Evolutionary conservation across 2,113 vertebrate genomes (phyloP), one percentile per base, ranked within the genome.

Genomic region (Bujurquina vittata): DNA sequence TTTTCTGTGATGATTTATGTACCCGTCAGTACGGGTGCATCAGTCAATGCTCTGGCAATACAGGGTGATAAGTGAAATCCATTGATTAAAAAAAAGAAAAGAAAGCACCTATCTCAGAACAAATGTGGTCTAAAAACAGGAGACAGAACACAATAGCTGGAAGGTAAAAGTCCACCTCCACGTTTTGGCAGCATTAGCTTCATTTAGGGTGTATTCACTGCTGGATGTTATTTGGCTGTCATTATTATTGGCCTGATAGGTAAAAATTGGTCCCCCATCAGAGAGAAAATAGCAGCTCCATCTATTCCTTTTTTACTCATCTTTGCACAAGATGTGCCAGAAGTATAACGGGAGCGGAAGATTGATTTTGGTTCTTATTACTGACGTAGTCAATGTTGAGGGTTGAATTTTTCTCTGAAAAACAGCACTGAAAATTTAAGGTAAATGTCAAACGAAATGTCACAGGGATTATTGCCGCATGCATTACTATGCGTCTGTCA

Each of bases 371-470:
- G 26, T 52, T 17, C 57, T 88, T 56, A 79, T 81, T 80, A 77
- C 29, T 62, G 60, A 15, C 14, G 5, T 22, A 23, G 52, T 23
- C 40, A 79, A 4, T 65, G 55, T 43, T 78, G 40, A 46, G 46
- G 23, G 26, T 65, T 79, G 61, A 81, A 77, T 61, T 85, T 23
- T 62, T 75, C 23, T 84, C 52, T 6, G 12, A 62, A 60, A 83
- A 87, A 78, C 49, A 80, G 59, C n/a, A 35, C 40, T 22, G 62
- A 81, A 86, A 84, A 67, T 11, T 10, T 5, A 9, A 79, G 77
- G n/a, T 60, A 75, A 77, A 87, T 84, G 74, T 86, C 57, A 77
- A 78, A 57, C 75, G 23, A 84, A 90, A 87, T 83, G 74, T 60
- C 61, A 31, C 5, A 60, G 0, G 59, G 52, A 61, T 76, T 79